These are phyloP conservation scores for Troilus luridus DNA, from an alignment of 2,888 invertebrate genomes.

Conservation along the genomic window DNA sequence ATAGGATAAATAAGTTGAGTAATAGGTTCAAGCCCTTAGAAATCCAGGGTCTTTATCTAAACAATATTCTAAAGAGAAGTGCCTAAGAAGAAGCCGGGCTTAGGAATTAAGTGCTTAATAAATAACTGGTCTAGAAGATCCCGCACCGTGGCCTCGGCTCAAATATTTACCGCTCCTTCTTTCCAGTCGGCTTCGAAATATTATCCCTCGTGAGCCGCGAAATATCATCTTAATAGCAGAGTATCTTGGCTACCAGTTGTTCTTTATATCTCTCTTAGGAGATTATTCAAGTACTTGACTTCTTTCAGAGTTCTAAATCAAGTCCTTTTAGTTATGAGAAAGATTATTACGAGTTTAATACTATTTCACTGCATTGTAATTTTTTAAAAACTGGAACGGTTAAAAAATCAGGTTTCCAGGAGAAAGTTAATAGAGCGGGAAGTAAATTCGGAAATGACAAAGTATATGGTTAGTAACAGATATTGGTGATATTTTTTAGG, in stretches of 20 bases:
- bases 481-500: too few species aligned
- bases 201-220: neutral
- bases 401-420: too few species aligned
- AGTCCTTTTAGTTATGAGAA: neutral
- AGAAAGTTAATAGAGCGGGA: too few species aligned
- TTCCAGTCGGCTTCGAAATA: neutral
- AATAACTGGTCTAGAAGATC: neutral
- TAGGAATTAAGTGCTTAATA: conserved; percentile 8
- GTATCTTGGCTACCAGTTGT: neutral
- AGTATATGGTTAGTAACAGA: too few species aligned
- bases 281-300: neutral
- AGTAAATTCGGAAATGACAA: too few species aligned
- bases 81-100: neutral
- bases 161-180: conserved; percentile 11
- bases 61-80: neutral
- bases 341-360: neutral
- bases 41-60: neutral
- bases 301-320: neutral
- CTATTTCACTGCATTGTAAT: too few species aligned
- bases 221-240: neutral
- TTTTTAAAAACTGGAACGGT: too few species aligned
- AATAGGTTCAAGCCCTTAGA: neutral
- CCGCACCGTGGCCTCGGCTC: neutral
- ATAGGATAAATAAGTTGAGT: neutral
- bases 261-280: neutral